Evolutionary conservation across 92 coral and sea anemone species (phyloP), one percentile per base, ranked within the genome.

Genomic region (Hydrozoanthus gracilis): DNA sequence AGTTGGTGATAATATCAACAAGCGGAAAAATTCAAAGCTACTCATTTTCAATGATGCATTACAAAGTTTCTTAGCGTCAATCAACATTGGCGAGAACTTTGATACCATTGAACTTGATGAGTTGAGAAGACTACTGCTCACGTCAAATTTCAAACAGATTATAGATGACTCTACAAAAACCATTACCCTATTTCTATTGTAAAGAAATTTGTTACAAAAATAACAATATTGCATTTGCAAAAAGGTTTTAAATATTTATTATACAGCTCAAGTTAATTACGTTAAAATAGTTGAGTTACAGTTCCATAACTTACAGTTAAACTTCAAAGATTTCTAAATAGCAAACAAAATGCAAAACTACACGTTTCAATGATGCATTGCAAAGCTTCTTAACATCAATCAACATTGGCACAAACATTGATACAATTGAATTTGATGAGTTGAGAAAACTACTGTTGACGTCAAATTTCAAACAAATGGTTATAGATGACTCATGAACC

Each of bases 131-230:
- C 91, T 88, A 61, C 80, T 84, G 88, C 83, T 82, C 16, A 48
- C 70, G 48, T 83, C 86, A 9, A 35, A 15, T 83, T 50, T 47
- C 76, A 89, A 89, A 60, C 88, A 89, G 91, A 89, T 89, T 89
- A 66, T 89, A 89, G 88, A 89, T 82, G 87, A 88, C 39, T 88
- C 87, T 82, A 20, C 39, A 27, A 27, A 27, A 27, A 27, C 39
- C 39, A 27, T 27, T 27, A 77, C 88, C 88, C 91, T 83, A 89
- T 89, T 89, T 84, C 91, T 88, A 83, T 51, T 88, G 39, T 27
- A 27, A 27, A 27, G 39, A 2, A 27, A 27, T 27, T 27, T 27
- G 39, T 2, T 27, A 27, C 39, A 27, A 27, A 27, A 27, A 27
- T 27, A 27, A 27, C 39, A 27, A 27, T 27, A 27, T 27, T 27